Percentiles rank a stretch among this genome's conserved stretches.
Conservation (phyloP, 2,888 invertebrate genomes). For the Malacosoma neustria region DNA sequence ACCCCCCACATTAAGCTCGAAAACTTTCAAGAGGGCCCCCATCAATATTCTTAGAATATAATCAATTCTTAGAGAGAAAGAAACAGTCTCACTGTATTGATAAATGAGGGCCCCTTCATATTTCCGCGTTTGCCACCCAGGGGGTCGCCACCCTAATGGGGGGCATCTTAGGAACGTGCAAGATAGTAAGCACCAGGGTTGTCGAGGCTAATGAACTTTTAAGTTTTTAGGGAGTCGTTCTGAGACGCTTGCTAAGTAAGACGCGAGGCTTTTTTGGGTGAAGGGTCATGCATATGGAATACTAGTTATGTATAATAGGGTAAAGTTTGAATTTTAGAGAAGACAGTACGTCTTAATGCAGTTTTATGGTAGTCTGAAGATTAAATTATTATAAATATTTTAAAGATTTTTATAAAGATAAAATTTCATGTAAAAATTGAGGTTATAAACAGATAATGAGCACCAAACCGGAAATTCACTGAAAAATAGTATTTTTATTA, state of each 20-base stretch:
- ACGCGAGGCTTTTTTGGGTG: constrained; percentile 26
- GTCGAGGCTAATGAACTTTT: constrained; percentile 69
- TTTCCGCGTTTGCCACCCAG: constrained; percentile 54
- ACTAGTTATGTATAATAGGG: no score
- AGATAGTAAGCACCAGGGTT: constrained; percentile 69
- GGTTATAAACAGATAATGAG: no score
- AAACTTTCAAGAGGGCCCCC: constrained; percentile 44
- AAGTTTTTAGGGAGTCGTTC: constrained; percentile 35
- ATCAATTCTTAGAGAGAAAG: constrained; percentile 72
- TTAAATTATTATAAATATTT: no score
- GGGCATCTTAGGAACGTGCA: constrained; percentile 69
- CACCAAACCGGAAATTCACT: no score
- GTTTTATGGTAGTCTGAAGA: no score
- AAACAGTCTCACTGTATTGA: constrained; percentile 72
- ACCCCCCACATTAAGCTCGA: constrained; percentile 32
- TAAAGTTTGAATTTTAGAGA: no score
- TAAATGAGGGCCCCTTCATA: constrained; percentile 74
- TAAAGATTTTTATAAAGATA: no score
- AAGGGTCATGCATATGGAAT: constrained; percentile 6
- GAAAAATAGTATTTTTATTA: no score
- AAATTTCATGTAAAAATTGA: no score
- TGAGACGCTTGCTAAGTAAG: constrained; percentile 25
- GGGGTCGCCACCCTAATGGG: constrained; percentile 30
- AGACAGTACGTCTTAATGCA: no score
- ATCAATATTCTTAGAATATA: constrained; percentile 73